Base-by-base conservation (phyloP, 2,113 vertebrate genomes). In the Brachyhypopomus occidentalis region DNA sequence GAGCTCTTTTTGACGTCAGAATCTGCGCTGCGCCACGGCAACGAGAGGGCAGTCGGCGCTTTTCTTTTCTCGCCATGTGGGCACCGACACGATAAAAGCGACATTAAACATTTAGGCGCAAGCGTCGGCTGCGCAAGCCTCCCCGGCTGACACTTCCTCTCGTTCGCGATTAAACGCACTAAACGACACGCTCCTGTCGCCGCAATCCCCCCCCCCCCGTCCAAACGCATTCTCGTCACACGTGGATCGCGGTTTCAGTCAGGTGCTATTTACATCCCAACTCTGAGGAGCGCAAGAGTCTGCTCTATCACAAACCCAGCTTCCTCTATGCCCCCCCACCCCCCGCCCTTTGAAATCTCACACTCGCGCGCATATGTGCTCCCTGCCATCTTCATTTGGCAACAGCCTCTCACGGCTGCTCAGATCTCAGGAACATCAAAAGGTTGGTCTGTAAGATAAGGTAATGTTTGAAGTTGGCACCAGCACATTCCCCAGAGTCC, bases 401-500 rank as follows among this genome's bases (percentile, higher is more conserved):
- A 94, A 93, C 91, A 90, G 94, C 92, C 95, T 96, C 95, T 95
- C 72, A 55, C 72, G 34, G 63, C 79, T 81, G 60, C 79, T 81
- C 79, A 75, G 95, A 96, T 96, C 95, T 95, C 91, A 84, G 91
- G 94, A 90, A 94, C 93, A 93, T 94, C 94, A 94, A 94, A 95
- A 90, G 93, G 90, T 92, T 90, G 91, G 94, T 94, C 92, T 94
- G 94, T 93, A 94, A 94, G 94, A 95, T 94, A 93, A 95, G 94
- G 94, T 93, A 89, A 92, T 91, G 94, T 94, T 91, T 96, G 94
- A 95, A 95, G 94, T 94, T 95, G 92, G 92, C 93, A 92, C 89
- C 90, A 94, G 92, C 89, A 92, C 93, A 93, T 93, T 96, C 95
- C 95, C 94, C 85, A 88, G 94, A 93, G 94, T 95, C 95, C 96